Percentiles rank a stretch among this genome's conserved stretches.
Evolutionary conservation across 2,888 invertebrate genomes (phyloP).

Genomic region (Macrosiphum euphorbiae): DNA sequence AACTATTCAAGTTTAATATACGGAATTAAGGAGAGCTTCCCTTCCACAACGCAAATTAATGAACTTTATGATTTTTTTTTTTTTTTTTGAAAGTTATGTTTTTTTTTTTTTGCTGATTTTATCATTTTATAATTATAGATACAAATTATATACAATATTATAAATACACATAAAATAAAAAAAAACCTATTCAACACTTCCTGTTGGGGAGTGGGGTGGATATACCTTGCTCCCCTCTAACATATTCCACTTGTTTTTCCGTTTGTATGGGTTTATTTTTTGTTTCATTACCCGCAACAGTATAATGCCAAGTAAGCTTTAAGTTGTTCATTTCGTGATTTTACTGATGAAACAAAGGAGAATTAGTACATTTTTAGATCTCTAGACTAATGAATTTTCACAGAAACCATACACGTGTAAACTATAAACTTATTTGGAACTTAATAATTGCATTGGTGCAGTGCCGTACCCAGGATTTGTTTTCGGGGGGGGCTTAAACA

Average conservation of each 20-base stretch:
- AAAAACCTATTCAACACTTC: neutral
- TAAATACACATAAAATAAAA: neutral
- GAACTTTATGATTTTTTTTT: neutral
- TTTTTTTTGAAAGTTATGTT: neutral
- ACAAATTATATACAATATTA: neutral
- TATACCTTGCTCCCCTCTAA: neutral
- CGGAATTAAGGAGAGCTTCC: neutral
- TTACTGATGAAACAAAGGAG: neutral
- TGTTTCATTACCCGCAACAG: neutral
- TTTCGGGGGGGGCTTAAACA: no score
- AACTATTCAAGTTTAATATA: neutral
- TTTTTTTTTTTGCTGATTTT: neutral
- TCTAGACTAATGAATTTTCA: neutral
- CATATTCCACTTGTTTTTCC: neutral
- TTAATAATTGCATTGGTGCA: no score
- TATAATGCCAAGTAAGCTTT: neutral
- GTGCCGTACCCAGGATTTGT: no score
- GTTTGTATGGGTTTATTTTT: neutral
- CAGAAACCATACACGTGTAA: neutral
- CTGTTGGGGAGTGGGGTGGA: no score
- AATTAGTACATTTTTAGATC: neutral
- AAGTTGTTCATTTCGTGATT: neutral
- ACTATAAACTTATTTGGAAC: no score
- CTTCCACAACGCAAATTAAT: neutral
- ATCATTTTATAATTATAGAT: neutral